Percentiles rank a stretch among this genome's conserved stretches.
Conservation (phyloP, 2,797 vertebrate species). For the Lutjanus campechanus region DNA sequence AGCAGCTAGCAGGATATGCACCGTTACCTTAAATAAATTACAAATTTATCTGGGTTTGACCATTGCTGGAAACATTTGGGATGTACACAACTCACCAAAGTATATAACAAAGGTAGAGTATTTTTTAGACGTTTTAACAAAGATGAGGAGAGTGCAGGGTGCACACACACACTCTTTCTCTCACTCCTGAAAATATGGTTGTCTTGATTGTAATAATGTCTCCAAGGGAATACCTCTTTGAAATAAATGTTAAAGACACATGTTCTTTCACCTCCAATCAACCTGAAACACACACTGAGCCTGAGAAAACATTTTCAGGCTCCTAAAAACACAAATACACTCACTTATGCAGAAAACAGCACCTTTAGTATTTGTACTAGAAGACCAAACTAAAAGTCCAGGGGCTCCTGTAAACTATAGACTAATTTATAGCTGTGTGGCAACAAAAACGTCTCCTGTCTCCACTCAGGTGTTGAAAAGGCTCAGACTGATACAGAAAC, state of each 20-base stretch:
- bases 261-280: conserved; percentile 64
- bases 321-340: conserved; percentile 64
- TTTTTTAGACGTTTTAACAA: background rate
- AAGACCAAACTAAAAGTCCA: conserved; percentile 27
- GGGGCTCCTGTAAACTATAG: conserved; percentile 45
- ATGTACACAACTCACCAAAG: too few species aligned
- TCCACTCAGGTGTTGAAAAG: conserved; percentile 79
- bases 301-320: conserved; percentile 67
- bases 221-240: conserved; percentile 60
- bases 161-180: background rate
- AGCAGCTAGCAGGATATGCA: too few species aligned
- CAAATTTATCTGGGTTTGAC: too few species aligned
- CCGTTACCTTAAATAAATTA: too few species aligned
- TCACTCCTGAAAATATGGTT: conserved; percentile 29
- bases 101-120: too few species aligned
- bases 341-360: conserved; percentile 38
- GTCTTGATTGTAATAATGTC: conserved; percentile 73
- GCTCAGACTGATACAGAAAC: conserved; percentile 72
- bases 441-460: conserved; percentile 68
- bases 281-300: conserved; percentile 56
- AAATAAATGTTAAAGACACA: conserved; percentile 66
- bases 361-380: conserved; percentile 37
- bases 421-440: conserved; percentile 64
- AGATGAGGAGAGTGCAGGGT: background rate
- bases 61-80: too few species aligned